These are phyloP conservation scores for Xanthorhoe spadicearia DNA, from an alignment of 2,888 invertebrate genomes.

Conservation along the genomic window DNA sequence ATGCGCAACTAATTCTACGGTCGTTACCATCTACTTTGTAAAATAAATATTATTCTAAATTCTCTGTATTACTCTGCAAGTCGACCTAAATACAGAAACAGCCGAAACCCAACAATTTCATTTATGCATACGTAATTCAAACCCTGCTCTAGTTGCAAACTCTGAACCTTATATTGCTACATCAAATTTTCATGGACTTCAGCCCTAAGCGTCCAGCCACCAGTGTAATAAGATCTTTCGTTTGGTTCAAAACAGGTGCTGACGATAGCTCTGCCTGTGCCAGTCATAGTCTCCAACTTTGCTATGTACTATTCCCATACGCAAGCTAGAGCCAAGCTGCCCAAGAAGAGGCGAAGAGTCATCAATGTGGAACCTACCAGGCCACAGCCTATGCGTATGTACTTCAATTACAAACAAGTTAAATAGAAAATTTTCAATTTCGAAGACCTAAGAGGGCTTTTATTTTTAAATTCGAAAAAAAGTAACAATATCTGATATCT, in stretches of 20 bases:
- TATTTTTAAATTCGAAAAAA: background rate
- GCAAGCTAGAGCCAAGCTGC: constrained; percentile 98
- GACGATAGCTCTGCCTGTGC: constrained; percentile 99
- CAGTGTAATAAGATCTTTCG: constrained; percentile 31
- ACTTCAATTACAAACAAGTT: too few relatives aligned
- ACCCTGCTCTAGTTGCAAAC: constrained; percentile 40
- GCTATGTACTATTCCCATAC: constrained; percentile 98
- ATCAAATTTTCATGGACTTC: constrained; percentile 42
- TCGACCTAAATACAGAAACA: constrained; percentile 26
- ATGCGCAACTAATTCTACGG: background rate
- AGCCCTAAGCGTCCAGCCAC: constrained; percentile 34
- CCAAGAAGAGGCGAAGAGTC: constrained; percentile 98
- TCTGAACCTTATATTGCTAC: constrained; percentile 39
- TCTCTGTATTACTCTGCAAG: constrained; percentile 3
- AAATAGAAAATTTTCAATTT: too few relatives aligned
- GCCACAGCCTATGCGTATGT: constrained; percentile 84
- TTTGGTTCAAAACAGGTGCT: constrained; percentile 78
- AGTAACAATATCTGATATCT: too few relatives aligned
- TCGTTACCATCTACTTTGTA: background rate
- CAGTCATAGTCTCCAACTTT: constrained; percentile 99
- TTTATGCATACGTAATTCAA: constrained; percentile 39
- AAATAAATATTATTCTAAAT: constrained; percentile 7
- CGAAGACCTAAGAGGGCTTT: too few relatives aligned
- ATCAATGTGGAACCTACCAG: constrained; percentile 97
- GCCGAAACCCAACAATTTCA: constrained; percentile 32